phyloP scores from a whole-genome alignment of 2,888 invertebrate genomes.

The Amiota minor region DNA sequence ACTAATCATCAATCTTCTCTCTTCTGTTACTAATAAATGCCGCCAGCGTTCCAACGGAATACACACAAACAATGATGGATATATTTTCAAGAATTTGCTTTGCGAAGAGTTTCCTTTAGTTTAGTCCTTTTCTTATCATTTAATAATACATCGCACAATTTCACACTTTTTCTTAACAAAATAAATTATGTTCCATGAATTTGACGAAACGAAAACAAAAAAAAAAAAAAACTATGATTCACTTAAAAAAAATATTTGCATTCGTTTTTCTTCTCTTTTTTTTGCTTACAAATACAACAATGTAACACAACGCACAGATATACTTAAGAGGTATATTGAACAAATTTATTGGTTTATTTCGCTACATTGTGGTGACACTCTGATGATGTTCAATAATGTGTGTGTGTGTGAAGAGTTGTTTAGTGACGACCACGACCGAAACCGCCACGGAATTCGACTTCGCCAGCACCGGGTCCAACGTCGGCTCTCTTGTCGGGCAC shows the following conservation, averaged over 20 bases:
- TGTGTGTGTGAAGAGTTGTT: not conserved
- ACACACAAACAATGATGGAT: too few species aligned
- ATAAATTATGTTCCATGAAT: not conserved
- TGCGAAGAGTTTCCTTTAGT: too few species aligned
- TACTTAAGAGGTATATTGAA: not conserved
- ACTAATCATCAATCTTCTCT: too few species aligned
- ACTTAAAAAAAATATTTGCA: conserved; percentile 41
- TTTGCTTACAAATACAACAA: conserved; percentile 23
- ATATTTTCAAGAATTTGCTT: too few species aligned
- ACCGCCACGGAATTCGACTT: conserved; percentile 93
- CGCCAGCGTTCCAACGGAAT: too few species aligned
- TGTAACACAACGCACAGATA: conserved; percentile 16
- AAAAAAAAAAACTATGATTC: conserved; percentile 7
- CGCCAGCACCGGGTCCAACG: conserved; percentile 94
- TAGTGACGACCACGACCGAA: conserved; percentile 81
- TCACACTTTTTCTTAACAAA: not conserved
- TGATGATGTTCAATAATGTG: not conserved
- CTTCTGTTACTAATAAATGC: too few species aligned
- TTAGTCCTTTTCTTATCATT: not conserved
- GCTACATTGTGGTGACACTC: not conserved
- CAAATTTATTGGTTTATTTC: not conserved
- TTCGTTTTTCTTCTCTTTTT: conserved; percentile 39
- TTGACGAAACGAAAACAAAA: not conserved
- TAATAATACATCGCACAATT: not conserved
- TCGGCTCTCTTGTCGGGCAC: conserved; percentile 95